Percentiles rank a stretch among this genome's conserved stretches.
Conservation (phyloP, 2,797 vertebrate species). For the Pseudochirops cupreus region DNA sequence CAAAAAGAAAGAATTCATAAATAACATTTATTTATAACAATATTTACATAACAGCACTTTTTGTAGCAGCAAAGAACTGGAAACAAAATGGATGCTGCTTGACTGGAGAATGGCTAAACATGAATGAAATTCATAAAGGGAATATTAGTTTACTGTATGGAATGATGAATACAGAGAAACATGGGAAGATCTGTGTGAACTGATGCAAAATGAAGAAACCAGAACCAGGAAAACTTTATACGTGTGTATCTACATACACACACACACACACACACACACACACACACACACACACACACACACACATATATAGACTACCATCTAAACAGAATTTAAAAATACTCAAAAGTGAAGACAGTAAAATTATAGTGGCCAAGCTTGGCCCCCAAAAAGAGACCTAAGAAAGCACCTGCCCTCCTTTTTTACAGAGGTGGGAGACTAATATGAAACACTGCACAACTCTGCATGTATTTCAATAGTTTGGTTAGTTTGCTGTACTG, state of each 20-base stretch:
- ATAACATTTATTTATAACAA: background rate
- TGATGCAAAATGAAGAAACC: background rate
- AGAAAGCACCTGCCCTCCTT: background rate
- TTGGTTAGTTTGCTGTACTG: background rate
- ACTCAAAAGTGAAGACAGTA: background rate
- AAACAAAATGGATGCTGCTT: background rate
- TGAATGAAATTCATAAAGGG: background rate
- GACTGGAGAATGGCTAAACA: background rate
- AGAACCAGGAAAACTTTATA: background rate
- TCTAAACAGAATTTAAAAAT: background rate
- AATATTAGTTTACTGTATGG: background rate
- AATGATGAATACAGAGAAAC: background rate
- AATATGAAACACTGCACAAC: background rate
- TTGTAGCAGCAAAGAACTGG: background rate
- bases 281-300: too few species aligned
- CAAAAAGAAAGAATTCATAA: background rate
- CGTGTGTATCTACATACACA: too few species aligned
- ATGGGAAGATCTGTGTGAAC: background rate
- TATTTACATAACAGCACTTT: background rate
- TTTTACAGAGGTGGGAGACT: background rate
- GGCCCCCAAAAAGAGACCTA: background rate
- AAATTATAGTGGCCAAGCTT: background rate
- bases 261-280: too few species aligned
- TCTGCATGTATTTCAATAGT: background rate
- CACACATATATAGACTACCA: background rate